phyloP scores from a whole-genome alignment of 2,888 invertebrate species.

The Cartodere bifasciata region DNA sequence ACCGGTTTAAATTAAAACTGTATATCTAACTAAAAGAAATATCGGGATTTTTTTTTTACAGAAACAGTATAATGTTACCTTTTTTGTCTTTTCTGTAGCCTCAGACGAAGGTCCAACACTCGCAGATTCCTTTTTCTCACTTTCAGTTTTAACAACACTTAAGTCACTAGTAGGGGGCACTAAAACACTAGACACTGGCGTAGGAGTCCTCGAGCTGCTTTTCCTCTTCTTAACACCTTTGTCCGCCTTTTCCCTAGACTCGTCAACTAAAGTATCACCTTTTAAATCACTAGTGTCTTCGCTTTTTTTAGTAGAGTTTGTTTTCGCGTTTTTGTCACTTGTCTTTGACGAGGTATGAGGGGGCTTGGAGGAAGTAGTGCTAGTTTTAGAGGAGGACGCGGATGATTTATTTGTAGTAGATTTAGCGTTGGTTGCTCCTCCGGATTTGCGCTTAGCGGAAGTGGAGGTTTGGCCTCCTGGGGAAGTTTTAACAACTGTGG shows the following conservation, averaged over 20 bases:
- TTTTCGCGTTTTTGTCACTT: constrained; percentile 10
- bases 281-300: constrained; percentile 11
- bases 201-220: constrained; percentile 33
- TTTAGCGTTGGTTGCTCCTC: too few relatives aligned
- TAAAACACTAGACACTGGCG: constrained; percentile 24
- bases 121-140: constrained; percentile 8
- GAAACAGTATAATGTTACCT: constrained; percentile 13
- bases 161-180: constrained; percentile 11
- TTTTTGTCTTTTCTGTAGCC: constrained; percentile 17
- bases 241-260: constrained; percentile 24
- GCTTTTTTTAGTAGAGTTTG: constrained; percentile 13
- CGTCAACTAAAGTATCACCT: constrained; percentile 7
- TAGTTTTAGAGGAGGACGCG: constrained; percentile 14
- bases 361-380: constrained; percentile 10
- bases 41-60: background rate
- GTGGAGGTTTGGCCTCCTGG: constrained; percentile 16
- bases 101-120: constrained; percentile 4
- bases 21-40: background rate
- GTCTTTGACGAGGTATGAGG: constrained; percentile 8
- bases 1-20: constrained; percentile 1
- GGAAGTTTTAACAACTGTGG: constrained; percentile 12
- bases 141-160: constrained; percentile 4
- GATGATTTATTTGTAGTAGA: constrained; percentile 13
- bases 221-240: constrained; percentile 33
- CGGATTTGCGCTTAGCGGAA: constrained; percentile 22